Conservation (phyloP, 2,888 invertebrate genomes). For the Luperina testacea region DNA sequence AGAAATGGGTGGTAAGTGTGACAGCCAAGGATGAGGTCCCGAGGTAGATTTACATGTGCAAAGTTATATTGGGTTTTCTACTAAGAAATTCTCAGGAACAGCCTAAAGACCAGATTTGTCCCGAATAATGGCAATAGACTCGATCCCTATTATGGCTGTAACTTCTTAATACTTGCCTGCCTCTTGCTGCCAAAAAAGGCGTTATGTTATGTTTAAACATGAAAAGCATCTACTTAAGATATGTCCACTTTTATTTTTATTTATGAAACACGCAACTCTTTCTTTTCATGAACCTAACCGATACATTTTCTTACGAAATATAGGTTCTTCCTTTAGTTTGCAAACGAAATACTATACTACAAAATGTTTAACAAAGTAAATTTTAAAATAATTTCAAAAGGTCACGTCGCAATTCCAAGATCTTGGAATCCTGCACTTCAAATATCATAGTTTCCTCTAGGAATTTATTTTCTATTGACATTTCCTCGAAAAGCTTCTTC, state of each 20-base stretch:
- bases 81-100: not conserved
- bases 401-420: not conserved
- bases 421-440: not conserved
- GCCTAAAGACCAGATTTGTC: not conserved
- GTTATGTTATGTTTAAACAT: not conserved
- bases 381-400: slow-evolving; percentile 9
- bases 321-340: not conserved
- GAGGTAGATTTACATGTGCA: not conserved
- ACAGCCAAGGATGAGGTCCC: not conserved
- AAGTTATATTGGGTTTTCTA: not conserved
- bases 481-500: not conserved
- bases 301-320: not conserved
- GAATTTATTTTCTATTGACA: slow-evolving; percentile 9
- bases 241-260: not conserved
- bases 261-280: not conserved
- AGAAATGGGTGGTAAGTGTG: not conserved
- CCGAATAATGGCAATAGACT: not conserved
- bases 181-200: not conserved
- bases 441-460: slow-evolving; percentile 11
- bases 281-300: not conserved
- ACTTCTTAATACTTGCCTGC: too few relatives aligned
- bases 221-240: too few relatives aligned
- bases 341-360: not conserved
- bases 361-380: not conserved
- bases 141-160: not conserved